Conservation (phyloP, 1,140 invertebrate genomes). For the Archegozetes longisetosus region DNA sequence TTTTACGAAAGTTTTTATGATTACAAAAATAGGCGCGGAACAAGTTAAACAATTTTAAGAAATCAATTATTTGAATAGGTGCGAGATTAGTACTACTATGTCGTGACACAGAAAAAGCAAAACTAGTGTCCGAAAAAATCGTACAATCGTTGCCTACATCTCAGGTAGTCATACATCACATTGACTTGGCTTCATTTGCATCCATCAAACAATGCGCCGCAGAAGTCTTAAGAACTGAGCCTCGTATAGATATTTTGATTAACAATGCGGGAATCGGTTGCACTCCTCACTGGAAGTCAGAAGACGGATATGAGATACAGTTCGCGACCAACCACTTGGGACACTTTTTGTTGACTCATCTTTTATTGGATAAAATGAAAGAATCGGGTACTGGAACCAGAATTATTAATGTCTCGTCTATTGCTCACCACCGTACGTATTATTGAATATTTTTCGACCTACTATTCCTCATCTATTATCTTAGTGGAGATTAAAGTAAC, state of each 20-base stretch:
- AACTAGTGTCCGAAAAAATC: not conserved
- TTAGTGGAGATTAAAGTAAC: too few species aligned
- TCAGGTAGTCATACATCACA: slow-evolving; percentile 1
- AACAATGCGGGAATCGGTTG: slow-evolving; percentile 54
- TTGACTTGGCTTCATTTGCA: slow-evolving; percentile 50
- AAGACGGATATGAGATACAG: slow-evolving; percentile 64
- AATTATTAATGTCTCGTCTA: slow-evolving; percentile 33
- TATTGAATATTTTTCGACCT: too few species aligned
- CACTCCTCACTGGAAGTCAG: slow-evolving; percentile 33
- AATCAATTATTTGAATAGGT: not conserved
- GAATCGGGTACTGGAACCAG: slow-evolving; percentile 33
- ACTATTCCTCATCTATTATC: too few species aligned
- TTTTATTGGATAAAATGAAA: slow-evolving; percentile 49
- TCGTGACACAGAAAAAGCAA: not conserved
- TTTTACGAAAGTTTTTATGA: too few species aligned
- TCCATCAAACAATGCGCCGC: slow-evolving; percentile 53
- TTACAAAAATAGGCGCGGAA: too few species aligned
- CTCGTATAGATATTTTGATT: slow-evolving; percentile 51
- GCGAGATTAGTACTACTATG: not conserved
- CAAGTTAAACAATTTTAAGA: too few species aligned
- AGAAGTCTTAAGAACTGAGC: slow-evolving; percentile 39
- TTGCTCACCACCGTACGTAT: slow-evolving; percentile 25
- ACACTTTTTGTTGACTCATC: slow-evolving; percentile 62
- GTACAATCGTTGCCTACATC: not conserved
- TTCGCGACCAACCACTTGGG: slow-evolving; percentile 82